Base-by-base conservation (phyloP, 2,797 vertebrate species). In the Fringilla coelebs region DNA sequence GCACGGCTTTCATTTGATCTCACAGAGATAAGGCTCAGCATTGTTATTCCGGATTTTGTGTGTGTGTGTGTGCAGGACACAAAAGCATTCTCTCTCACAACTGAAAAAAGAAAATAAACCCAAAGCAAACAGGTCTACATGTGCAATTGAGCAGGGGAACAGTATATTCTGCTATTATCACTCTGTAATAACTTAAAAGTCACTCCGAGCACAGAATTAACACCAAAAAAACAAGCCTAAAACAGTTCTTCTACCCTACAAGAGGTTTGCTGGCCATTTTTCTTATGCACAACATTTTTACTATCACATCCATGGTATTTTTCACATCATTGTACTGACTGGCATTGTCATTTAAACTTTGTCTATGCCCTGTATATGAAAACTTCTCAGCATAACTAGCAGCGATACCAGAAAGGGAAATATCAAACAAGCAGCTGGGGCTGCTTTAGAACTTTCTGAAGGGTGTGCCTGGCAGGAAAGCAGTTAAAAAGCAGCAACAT, bases 401-500 rank as follows among this genome's bases (percentile, higher is more conserved):
- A 83, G 78, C 20, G 63, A 25, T 7, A 88, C 3, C 25, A 81
- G 54, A 54, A 83, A 61, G 7, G 11, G 19, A 57, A 51, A 65
- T 58, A 75, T 40, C 31, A 54, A 86, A 60, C 8, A 45, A 75
- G 66, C 61, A 65, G 54, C 43, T 75, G 34, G 43, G 40, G 67
- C 5, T 88, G 70, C 81, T 78, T 93, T 45, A 57, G 89, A 94
- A 84, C n/a, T 38, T 74, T 70, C 32, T 58, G 55, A 90, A 89
- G 67, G 67, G 68, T 62, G 46, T 84, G 51, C 45, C 87, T 68
- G 79, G 94, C 88, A 95, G 96, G 67, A 85, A 96, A 97, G 85
- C 95, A 95, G 97, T 97, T 97, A 98, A 98, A 94, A 80, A 89
- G 52, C 60, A 80, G 85, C 55, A 19, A 95, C 29, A 48, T 89